These are phyloP conservation scores for Podarcis muralis DNA, from an alignment of 2,113 vertebrate genomes.

Conservation along the genomic window DNA sequence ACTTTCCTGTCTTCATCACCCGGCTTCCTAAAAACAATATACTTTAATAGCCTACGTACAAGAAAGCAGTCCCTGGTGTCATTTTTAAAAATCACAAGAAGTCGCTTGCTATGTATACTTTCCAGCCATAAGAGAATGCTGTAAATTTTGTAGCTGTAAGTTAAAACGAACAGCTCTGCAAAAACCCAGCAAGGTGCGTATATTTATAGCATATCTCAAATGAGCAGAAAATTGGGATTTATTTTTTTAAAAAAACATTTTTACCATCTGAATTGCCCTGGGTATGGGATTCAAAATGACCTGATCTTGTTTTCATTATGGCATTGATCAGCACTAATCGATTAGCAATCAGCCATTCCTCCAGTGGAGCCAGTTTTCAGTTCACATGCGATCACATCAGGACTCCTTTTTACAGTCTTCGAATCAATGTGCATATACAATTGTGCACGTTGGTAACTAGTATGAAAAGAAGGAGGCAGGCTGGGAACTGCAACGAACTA, in stretches of 20 bases:
- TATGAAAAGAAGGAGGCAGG: background rate
- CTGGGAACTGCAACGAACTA: background rate
- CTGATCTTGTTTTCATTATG: background rate
- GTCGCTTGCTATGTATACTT: background rate
- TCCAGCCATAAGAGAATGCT: background rate
- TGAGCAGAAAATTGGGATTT: constrained; percentile 1
- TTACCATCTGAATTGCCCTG: background rate
- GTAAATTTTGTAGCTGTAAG: constrained; percentile 40
- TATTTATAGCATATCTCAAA: constrained; percentile 21
- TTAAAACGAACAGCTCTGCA: background rate
- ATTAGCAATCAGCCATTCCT: background rate
- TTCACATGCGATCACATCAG: background rate
- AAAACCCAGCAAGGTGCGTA: background rate
- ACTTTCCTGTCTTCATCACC: constrained; percentile 26
- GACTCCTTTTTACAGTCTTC: background rate
- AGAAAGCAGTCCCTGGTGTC: background rate
- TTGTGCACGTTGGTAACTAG: background rate
- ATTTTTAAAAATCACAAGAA: constrained; percentile 25
- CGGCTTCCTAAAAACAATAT: constrained; percentile 15
- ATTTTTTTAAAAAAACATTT: background rate
- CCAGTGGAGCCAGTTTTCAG: background rate
- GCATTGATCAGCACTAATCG: too few species aligned
- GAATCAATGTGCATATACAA: background rate
- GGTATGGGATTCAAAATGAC: background rate
- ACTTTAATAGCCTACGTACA: constrained; percentile 1